These are phyloP conservation scores for Callimorpha dominula DNA, from an alignment of 2,888 invertebrate genomes.

Conservation along the genomic window DNA sequence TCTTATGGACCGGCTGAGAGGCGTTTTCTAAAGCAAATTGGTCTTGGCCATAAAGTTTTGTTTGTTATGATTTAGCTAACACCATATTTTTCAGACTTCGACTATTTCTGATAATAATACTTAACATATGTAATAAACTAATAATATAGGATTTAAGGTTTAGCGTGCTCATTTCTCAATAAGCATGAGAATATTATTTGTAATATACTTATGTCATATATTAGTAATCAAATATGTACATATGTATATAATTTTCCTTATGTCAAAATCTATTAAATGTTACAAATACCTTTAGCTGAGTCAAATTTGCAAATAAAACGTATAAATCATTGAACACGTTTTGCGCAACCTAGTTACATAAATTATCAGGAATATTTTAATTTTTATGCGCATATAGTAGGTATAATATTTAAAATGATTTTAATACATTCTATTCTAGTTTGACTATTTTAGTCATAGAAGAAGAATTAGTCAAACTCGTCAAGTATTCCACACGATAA, in stretches of 20 bases:
- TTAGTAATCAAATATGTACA: not conserved
- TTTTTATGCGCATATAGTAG: slow-evolving; percentile 40
- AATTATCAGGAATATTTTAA: slow-evolving; percentile 25
- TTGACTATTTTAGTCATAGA: not conserved
- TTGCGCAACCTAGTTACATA: slow-evolving; percentile 45
- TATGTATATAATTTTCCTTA: slow-evolving; percentile 34
- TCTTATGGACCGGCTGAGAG: too few species aligned
- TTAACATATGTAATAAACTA: too few species aligned
- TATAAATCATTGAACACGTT: slow-evolving; percentile 44
- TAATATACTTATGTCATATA: slow-evolving; percentile 18
- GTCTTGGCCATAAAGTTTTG: not conserved
- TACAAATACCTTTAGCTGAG: slow-evolving; percentile 26
- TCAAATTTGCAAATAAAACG: slow-evolving; percentile 35
- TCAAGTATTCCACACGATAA: too few species aligned
- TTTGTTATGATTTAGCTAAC: not conserved
- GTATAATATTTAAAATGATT: slow-evolving; percentile 11
- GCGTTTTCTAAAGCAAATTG: too few species aligned
- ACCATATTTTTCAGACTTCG: not conserved
- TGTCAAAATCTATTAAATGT: slow-evolving; percentile 43
- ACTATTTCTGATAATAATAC: not conserved
- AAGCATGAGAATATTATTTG: slow-evolving; percentile 37
- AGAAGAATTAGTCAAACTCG: too few species aligned
- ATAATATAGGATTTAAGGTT: not conserved
- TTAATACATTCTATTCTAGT: not conserved
- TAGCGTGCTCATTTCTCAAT: not conserved